phyloP scores from a whole-genome alignment of 2,797 vertebrate species.

The Garrulus glandarius region DNA sequence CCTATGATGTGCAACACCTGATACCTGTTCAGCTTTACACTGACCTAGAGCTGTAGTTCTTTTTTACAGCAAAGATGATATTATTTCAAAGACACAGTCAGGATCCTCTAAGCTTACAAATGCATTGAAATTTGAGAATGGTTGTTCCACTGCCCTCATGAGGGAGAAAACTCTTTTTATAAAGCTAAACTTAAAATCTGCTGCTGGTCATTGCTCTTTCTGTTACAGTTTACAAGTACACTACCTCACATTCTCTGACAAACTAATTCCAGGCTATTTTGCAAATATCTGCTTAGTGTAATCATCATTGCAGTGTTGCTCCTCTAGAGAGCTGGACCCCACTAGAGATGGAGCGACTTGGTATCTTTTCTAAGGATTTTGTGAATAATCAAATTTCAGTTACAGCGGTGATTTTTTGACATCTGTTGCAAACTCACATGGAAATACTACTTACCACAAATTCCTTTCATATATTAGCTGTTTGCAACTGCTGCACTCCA shows the following conservation, averaged over 20 bases:
- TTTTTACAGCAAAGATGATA: background rate
- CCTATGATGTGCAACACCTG: background rate
- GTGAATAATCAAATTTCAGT: background rate
- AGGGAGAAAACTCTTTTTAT: background rate
- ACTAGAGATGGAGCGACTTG: background rate
- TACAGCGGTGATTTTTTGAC: background rate
- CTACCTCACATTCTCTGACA: background rate
- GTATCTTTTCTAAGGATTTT: background rate
- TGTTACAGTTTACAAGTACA: background rate
- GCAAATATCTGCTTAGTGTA: background rate
- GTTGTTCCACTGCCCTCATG: background rate
- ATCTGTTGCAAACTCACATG: background rate
- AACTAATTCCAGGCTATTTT: background rate
- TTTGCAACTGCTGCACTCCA: background rate
- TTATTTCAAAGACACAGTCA: background rate
- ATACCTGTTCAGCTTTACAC: background rate
- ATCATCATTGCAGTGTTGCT: background rate
- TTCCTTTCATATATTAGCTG: background rate
- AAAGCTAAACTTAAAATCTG: slow-evolving; percentile 11
- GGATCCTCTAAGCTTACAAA: background rate
- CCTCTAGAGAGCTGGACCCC: background rate
- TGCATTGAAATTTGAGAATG: background rate
- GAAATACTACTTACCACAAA: background rate
- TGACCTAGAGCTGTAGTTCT: background rate
- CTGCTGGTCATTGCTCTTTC: background rate